Percentiles rank a stretch among this genome's conserved stretches.
phyloP scores from a whole-genome alignment of 2,888 invertebrate genomes.

The Ectemnius lituratus region DNA sequence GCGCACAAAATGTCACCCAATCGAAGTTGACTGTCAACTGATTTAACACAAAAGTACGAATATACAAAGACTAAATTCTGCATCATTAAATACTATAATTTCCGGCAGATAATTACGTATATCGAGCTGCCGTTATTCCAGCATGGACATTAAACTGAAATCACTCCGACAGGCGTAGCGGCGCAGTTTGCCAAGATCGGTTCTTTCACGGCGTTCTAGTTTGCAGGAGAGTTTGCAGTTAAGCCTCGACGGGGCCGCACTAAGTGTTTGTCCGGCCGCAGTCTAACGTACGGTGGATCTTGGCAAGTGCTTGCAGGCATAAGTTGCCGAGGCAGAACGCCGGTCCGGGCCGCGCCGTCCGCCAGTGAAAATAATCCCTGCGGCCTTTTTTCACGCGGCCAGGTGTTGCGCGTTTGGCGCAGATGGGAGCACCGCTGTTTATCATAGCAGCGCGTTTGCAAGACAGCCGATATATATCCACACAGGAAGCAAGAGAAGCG shows the following conservation, averaged over 20 bases:
- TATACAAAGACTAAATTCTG: too few species aligned
- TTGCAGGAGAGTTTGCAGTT: conserved; percentile 26
- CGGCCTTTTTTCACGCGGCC: conserved; percentile 10
- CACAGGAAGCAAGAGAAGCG: neutral
- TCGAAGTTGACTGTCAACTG: too few species aligned
- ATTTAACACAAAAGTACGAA: too few species aligned
- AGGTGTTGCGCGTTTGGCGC: conserved; percentile 34
- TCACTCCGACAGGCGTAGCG: too few species aligned
- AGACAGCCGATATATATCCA: conserved; percentile 13
- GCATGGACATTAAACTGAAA: neutral
- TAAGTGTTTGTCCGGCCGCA: conserved; percentile 54
- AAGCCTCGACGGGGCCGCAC: conserved; percentile 23
- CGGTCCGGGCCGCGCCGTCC: conserved; percentile 1
- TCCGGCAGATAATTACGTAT: too few species aligned
- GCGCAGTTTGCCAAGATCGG: conserved; percentile 14
- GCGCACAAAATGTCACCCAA: too few species aligned
- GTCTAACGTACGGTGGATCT: conserved; percentile 36
- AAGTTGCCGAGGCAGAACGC: conserved; percentile 37
- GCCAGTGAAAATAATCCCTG: conserved; percentile 47
- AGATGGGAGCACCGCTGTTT: conserved; percentile 12
- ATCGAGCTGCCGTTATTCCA: neutral
- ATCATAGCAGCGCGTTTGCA: neutral
- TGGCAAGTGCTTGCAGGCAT: conserved; percentile 41
- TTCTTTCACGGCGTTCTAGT: conserved; percentile 25
- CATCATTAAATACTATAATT: too few species aligned